Conservation (phyloP, 1,140 invertebrate species). For the Sinonovacula constricta region DNA sequence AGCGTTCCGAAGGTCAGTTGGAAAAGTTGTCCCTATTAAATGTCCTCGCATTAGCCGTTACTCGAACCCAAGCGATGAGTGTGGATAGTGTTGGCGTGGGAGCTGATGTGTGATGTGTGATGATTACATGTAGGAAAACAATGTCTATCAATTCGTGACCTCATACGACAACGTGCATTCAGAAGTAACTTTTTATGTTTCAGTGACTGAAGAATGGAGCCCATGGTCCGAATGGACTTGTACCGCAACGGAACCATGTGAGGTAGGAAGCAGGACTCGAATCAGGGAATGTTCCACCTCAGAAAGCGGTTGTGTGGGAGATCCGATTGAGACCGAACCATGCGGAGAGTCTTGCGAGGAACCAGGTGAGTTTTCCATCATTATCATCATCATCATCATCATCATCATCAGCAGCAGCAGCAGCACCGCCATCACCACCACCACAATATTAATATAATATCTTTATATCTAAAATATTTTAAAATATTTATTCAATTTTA, state of each 20-base stretch:
- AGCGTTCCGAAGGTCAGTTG: too few species aligned
- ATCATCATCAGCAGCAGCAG: too few species aligned
- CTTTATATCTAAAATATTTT: too few species aligned
- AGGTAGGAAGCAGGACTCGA: background rate
- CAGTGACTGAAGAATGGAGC: constrained; percentile 5
- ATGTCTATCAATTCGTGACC: background rate
- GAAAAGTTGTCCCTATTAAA: too few species aligned
- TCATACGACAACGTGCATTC: background rate
- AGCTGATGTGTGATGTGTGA: background rate
- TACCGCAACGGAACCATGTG: constrained; percentile 5
- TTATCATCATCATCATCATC: too few species aligned
- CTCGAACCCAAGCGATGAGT: background rate
- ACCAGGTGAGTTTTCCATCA: too few species aligned
- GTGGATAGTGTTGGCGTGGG: too few species aligned
- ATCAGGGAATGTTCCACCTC: background rate
- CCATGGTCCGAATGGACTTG: constrained; percentile 28
- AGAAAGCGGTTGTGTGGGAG: constrained; percentile 3
- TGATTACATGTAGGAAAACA: background rate
- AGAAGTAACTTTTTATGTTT: background rate
- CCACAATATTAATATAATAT: too few species aligned
- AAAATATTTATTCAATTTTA: too few species aligned
- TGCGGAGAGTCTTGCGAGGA: background rate
- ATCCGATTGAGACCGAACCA: constrained; percentile 5
- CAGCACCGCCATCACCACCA: too few species aligned
- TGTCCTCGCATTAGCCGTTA: too few species aligned